phyloP scores from a whole-genome alignment of 2,113 vertebrate species.

The Coreoperca whiteheadi region DNA sequence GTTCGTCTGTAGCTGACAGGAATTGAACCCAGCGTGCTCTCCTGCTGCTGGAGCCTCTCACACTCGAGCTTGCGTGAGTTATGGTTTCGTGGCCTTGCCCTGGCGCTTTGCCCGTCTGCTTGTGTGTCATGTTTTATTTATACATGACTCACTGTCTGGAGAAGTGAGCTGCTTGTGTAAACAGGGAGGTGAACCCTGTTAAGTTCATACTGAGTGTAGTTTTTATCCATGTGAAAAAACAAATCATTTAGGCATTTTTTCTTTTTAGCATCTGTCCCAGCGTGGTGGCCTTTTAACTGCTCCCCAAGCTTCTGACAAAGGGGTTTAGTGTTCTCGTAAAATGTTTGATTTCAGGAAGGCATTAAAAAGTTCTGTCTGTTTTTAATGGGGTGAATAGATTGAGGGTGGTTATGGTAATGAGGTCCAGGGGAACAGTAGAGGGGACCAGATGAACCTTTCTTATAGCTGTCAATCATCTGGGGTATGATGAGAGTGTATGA shows the following conservation, averaged over 20 bases:
- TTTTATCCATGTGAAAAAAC: neutral
- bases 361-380: conserved; percentile 20
- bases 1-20: conserved; percentile 20
- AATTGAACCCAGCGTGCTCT: neutral
- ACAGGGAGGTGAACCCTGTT: neutral
- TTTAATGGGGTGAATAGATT: conserved; percentile 38
- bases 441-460: conserved; percentile 30
- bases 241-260: neutral
- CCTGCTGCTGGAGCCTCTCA: conserved; percentile 4
- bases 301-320: neutral
- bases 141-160: conserved; percentile 14
- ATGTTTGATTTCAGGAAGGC: conserved; percentile 15
- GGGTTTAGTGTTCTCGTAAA: conserved; percentile 19
- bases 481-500: neutral
- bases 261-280: neutral
- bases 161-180: conserved; percentile 24
- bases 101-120: neutral
- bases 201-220: neutral
- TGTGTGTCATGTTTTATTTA: conserved; percentile 50
- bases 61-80: conserved; percentile 1
- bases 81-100: conserved; percentile 9
- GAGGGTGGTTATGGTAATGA: conserved; percentile 34
- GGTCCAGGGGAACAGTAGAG: conserved; percentile 15
- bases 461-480: conserved; percentile 17
- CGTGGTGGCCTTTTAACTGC: neutral